A percentile compares a stretch with the other conserved stretches of the same genome.
These are phyloP conservation scores for Acanthosepion pharaonis DNA, from an alignment of 2,888 invertebrate species.

Conservation along the genomic window DNA sequence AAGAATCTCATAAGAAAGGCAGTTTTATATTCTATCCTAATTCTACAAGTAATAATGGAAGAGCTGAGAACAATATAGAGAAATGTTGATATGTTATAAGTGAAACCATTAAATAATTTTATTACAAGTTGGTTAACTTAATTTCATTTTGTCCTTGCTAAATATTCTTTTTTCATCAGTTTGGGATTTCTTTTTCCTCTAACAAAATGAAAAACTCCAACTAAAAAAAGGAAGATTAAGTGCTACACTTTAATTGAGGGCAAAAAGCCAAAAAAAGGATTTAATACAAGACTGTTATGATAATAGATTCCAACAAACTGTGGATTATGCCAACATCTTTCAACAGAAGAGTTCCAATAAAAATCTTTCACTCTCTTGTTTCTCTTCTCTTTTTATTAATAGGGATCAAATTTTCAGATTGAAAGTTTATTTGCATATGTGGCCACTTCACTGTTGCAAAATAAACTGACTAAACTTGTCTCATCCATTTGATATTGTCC, in stretches of 20 bases:
- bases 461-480: background rate
- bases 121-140: no score
- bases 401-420: background rate
- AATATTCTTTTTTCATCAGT: no score
- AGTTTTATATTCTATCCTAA: no score
- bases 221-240: background rate
- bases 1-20: no score
- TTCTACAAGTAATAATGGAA: no score
- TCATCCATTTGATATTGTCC: background rate
- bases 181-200: no score
- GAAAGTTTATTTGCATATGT: background rate
- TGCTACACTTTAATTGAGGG: background rate
- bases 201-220: no score
- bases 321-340: background rate
- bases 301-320: background rate
- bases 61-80: no score
- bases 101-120: no score
- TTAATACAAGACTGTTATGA: constrained; percentile 8
- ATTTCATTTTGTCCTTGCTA: no score
- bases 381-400: background rate
- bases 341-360: background rate
- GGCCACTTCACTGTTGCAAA: background rate
- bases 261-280: background rate
- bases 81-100: no score
- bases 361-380: background rate